Evolutionary conservation across 2,797 vertebrate genomes (phyloP), one percentile per base, ranked within the genome.

Genomic region (Poeciliopsis turneri): DNA sequence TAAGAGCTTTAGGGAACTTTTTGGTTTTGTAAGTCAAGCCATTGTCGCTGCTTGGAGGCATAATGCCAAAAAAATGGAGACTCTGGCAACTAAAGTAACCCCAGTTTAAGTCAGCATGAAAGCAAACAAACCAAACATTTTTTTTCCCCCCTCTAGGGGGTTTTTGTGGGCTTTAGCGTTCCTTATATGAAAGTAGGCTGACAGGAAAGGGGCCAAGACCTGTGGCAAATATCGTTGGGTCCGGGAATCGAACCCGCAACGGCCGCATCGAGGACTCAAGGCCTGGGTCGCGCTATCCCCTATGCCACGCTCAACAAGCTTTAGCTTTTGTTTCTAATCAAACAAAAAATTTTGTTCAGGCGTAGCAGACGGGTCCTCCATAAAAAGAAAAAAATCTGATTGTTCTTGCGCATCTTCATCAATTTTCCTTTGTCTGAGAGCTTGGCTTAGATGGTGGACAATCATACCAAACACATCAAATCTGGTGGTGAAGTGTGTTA

Each of bases 1-100:
- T 2, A 70, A 78, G 78, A 78, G 72, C 81, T 83, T 53, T 36
- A 47, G 85, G 57, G 61, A 89, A 88, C 78, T 83, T 81, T 57
- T 47, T 59, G 69, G 39, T 69, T 57, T 13, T 61, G 66, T 77
- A 73, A 76, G 47, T 75, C 28, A 23, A 11, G 66, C 73, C 11
- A 78, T 70, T 55, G 71, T 83, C 36, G 30, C 73, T 87, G 72
- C 76, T 51, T 78, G 59, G 77, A 80, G 70, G 18, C 79, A 80
- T 82, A 64, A 28, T 49, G 64, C 57, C 74, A 79, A 51, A 81
- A 57, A 74, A 82, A 11, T 30, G 45, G 57, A 68, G 77, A 82
- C 87, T 68, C 68, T 69, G 72, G 82, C 53, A 64, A 72, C 53
- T 6, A 46, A 71, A 76, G 43, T 55, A 64, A 79, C 36, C 33